Conservation (phyloP, 2,797 vertebrate species). For the Saxicola maurus region DNA sequence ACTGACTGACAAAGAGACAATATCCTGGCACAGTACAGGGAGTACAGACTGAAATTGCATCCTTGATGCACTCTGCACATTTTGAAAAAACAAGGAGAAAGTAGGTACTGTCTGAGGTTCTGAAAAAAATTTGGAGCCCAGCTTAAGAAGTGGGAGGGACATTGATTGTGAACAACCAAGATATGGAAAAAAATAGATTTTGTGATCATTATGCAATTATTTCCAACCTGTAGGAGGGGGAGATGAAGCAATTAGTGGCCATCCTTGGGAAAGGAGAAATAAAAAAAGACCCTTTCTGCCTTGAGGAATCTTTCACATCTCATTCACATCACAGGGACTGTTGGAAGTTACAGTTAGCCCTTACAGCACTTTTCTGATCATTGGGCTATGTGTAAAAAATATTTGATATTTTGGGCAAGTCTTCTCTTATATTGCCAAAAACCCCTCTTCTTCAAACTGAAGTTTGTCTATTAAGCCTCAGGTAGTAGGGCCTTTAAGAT, state of each 20-base stretch:
- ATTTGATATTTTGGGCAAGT: neutral
- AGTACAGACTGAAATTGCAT: neutral
- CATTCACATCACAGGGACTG: neutral
- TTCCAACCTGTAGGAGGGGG: neutral
- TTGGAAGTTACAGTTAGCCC: neutral
- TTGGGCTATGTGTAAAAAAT: neutral
- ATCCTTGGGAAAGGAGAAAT: neutral
- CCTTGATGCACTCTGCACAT: neutral
- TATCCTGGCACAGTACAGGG: neutral
- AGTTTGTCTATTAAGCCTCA: neutral
- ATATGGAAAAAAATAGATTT: neutral
- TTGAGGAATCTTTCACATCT: slow-evolving; percentile 18
- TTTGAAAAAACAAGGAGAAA: neutral
- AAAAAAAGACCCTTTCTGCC: neutral
- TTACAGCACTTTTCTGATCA: slow-evolving; percentile 4
- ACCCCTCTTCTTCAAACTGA: neutral
- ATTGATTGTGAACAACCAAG: neutral
- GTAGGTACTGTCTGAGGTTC: neutral
- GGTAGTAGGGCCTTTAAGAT: neutral
- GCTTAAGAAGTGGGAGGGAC: neutral
- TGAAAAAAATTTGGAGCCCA: neutral
- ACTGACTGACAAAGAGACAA: neutral
- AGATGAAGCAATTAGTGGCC: slow-evolving; percentile 3
- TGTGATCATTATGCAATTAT: neutral
- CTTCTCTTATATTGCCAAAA: neutral